Evolutionary conservation across 2,113 vertebrate species (phyloP), one percentile per base, ranked within the genome.

Genomic region (Chauna torquata): DNA sequence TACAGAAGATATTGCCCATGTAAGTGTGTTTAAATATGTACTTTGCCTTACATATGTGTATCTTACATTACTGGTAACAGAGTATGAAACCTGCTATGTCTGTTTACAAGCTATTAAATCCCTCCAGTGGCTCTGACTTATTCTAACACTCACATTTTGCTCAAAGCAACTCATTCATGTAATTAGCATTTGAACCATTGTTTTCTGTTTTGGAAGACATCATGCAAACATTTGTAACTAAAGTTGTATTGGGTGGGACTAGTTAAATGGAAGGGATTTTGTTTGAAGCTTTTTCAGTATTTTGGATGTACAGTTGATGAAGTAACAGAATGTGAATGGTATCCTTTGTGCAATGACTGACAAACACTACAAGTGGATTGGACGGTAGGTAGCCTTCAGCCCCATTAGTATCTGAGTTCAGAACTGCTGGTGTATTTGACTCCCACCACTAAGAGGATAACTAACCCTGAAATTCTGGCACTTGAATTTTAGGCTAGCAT

Each of bases 41-140:
- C 97, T 97, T 97, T 98, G 98, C 98, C 98, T 98, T 98, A 98
- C 82, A 87, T 92, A 96, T 92, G 84, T 97, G 58, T 98, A 97
- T 97, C 97, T 97, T 96, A 77, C 96, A 92, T 98, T 96, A 96
- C 97, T 97, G 94, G 91, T 97, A 96, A 97, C 80, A 95, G 85
- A 97, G 79, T 91, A 95, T 95, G 89, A 92, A 95, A 94, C 91
- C 96, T 97, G 96, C 92, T 96, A 68, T 87, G 71, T 97, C 84
- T 92, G 93, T 97, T 95, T 98, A 97, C 96, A 97, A 97, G 64
- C 54, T 97, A 85, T 97, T 97, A 89, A 97, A 94, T 93, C 96
- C 94, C 80, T 97, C 88, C 96, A 91, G 78, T 94, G 94, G 92
- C 86, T 97, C 82, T 59, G 71, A 95, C 88, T 85, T 90, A 69